These are phyloP conservation scores for Phrynocephalus forsythii DNA, from an alignment of 2,797 vertebrate genomes.

Conservation along the genomic window DNA sequence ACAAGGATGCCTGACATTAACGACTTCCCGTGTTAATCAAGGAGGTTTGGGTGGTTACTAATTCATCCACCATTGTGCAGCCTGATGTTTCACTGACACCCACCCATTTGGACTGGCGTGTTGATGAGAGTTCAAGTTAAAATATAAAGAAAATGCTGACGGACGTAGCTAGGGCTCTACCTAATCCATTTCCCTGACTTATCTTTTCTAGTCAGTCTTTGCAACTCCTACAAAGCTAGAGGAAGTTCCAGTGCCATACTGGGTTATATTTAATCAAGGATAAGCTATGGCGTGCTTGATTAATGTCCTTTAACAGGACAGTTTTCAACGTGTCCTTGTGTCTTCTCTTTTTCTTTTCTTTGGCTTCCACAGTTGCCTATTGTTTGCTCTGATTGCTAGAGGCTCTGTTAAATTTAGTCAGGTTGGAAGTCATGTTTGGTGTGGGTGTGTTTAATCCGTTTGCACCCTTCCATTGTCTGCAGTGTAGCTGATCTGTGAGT, in stretches of 20 bases:
- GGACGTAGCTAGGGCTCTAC: not conserved
- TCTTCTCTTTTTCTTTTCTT: conserved; percentile 22
- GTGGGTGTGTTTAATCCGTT: not conserved
- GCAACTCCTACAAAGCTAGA: not conserved
- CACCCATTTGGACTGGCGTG: not conserved
- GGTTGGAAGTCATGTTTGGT: not conserved
- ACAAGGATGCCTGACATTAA: too few species aligned
- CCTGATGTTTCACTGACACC: not conserved
- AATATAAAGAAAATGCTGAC: not conserved
- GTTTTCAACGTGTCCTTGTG: conserved; percentile 42
- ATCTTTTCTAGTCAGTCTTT: not conserved
- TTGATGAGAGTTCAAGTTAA: not conserved
- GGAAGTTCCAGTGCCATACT: not conserved
- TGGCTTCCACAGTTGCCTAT: conserved; percentile 21
- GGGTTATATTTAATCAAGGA: not conserved
- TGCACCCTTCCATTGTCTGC: not conserved
- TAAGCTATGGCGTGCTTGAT: conserved; percentile 19
- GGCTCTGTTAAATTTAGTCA: conserved; percentile 30
- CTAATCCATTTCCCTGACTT: not conserved
- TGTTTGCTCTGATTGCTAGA: conserved; percentile 33
- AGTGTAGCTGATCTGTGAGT: not conserved
- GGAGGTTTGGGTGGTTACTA: too few species aligned
- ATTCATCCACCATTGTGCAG: too few species aligned
- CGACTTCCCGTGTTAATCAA: too few species aligned
- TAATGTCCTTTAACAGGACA: conserved; percentile 47